Evolutionary conservation across 2,888 invertebrate species (phyloP).

Genomic region (Hipparchia semele): DNA sequence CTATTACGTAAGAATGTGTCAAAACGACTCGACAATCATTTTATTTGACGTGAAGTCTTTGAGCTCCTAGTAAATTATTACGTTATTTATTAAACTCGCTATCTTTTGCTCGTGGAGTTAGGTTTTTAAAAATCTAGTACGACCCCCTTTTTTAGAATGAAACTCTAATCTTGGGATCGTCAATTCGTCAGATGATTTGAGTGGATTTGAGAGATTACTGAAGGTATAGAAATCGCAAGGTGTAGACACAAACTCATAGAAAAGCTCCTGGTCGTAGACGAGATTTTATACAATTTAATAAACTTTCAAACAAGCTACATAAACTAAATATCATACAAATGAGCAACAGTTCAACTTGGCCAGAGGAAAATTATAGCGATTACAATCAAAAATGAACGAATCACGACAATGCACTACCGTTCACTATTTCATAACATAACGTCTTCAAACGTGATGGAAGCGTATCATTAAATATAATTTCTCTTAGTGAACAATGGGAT

Average conservation of each 20-base stretch:
- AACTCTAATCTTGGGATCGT: too few species aligned
- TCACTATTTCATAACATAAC: conserved; percentile 33
- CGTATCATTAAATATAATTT: conserved; percentile 23
- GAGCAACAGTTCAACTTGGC: conserved; percentile 12
- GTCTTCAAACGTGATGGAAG: conserved; percentile 16
- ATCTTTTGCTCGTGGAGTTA: too few species aligned
- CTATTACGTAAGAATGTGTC: conserved; percentile 45
- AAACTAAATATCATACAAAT: conserved; percentile 12
- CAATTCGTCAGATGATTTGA: too few species aligned
- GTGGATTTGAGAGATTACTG: too few species aligned
- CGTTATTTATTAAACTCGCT: too few species aligned
- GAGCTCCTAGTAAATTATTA: too few species aligned
- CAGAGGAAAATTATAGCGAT: conserved; percentile 29
- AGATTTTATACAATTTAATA: background rate
- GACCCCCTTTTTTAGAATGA: too few species aligned
- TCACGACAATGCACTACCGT: conserved; percentile 30
- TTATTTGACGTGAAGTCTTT: background rate
- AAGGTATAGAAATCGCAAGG: too few species aligned
- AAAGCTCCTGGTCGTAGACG: too few species aligned
- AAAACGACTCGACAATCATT: background rate
- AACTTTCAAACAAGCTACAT: conserved; percentile 14
- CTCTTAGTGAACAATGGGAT: conserved; percentile 19
- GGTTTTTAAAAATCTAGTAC: too few species aligned
- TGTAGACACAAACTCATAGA: too few species aligned
- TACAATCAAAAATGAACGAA: conserved; percentile 32